phyloP scores from a whole-genome alignment of 2,113 vertebrate genomes.

The Rhadina sibilatrix region DNA sequence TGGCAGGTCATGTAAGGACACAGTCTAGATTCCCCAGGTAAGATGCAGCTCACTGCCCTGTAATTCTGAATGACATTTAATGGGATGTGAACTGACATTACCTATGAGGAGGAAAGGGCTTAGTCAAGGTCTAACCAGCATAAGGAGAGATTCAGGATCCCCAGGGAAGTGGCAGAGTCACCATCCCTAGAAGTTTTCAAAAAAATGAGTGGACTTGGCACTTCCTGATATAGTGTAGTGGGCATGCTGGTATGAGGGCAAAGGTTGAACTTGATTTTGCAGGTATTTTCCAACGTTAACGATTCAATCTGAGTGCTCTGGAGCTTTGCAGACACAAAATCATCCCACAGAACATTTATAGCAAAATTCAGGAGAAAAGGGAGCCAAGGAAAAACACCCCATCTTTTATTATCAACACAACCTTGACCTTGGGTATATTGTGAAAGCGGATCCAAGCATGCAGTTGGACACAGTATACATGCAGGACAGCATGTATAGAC shows the following conservation, averaged over 20 bases:
- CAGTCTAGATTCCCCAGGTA: not conserved
- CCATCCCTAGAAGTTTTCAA: not conserved
- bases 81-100: not conserved
- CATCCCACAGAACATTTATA: not conserved
- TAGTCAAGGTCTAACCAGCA: not conserved
- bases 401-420: not conserved
- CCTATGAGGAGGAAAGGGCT: not conserved
- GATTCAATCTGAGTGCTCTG: not conserved
- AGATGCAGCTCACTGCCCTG: not conserved
- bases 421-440: not conserved
- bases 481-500: not conserved
- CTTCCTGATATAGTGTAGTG: fast-evolving
- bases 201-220: not conserved
- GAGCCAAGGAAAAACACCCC: not conserved
- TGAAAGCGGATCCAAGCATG: not conserved
- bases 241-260: not conserved
- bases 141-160: not conserved
- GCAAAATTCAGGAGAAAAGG: not conserved
- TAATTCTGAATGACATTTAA: not conserved
- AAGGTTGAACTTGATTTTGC: not conserved
- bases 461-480: not conserved
- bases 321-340: not conserved
- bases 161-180: not conserved
- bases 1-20: not conserved
- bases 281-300: not conserved